Percentiles rank a stretch among this genome's conserved stretches.
These are phyloP conservation scores for Acromyrmex echinatior DNA, from an alignment of 1,140 invertebrate species.

Conservation along the genomic window DNA sequence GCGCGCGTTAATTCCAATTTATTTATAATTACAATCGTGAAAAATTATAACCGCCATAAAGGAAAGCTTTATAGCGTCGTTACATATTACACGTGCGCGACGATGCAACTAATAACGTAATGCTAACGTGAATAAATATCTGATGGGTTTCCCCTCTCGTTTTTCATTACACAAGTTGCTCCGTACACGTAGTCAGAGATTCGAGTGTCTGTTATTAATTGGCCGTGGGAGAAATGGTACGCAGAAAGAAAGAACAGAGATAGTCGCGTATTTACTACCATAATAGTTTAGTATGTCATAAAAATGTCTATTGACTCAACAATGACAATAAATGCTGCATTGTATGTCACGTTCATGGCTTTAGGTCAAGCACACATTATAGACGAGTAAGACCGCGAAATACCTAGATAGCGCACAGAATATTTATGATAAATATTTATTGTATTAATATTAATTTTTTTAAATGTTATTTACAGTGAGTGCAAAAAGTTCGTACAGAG, in stretches of 20 bases:
- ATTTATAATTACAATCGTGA: constrained; percentile 52
- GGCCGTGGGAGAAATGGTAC: background rate
- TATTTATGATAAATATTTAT: too few relatives aligned
- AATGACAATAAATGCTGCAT: constrained; percentile 40
- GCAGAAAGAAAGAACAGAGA: background rate
- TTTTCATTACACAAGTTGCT: constrained; percentile 6
- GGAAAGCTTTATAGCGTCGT: constrained; percentile 23
- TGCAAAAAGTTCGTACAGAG: too few relatives aligned
- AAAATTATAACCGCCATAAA: constrained; percentile 37
- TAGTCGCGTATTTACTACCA: background rate
- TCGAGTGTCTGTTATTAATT: constrained; percentile 2
- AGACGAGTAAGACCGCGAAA: background rate
- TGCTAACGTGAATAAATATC: constrained; percentile 25
- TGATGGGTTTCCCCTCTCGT: constrained; percentile 37
- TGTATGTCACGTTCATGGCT: constrained; percentile 10
- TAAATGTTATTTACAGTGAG: too few relatives aligned
- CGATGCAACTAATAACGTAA: constrained; percentile 50
- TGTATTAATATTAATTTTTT: too few relatives aligned
- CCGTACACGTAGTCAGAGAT: background rate
- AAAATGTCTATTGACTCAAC: constrained; percentile 26
- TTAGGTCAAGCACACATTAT: background rate
- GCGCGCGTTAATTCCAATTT: constrained; percentile 59
- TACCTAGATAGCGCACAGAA: too few relatives aligned
- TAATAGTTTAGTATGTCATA: background rate
- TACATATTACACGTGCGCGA: constrained; percentile 26